Conservation (phyloP, 1,140 invertebrate species). For the Zophobas morio region DNA sequence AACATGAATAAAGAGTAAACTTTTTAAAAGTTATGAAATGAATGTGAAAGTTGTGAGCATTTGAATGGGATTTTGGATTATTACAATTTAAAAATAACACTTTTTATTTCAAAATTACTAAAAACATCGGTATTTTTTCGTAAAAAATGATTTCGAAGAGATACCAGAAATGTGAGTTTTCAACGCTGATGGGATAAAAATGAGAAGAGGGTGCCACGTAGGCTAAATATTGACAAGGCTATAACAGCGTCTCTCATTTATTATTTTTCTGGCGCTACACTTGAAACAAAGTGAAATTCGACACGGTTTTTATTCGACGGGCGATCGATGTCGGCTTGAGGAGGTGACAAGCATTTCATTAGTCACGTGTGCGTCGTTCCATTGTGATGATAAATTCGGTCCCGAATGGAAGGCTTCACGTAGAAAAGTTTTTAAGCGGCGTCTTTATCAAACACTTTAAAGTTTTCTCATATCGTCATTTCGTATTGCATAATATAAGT, state of each 20-base stretch:
- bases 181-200: too few species aligned
- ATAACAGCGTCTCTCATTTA: constrained; percentile 29
- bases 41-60: too few species aligned
- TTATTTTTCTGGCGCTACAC: constrained; percentile 25
- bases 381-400: constrained; percentile 37
- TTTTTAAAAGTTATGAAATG: too few species aligned
- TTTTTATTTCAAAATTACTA: too few species aligned
- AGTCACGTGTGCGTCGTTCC: constrained; percentile 19
- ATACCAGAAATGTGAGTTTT: too few species aligned
- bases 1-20: too few species aligned
- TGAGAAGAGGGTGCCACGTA: too few species aligned
- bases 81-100: too few species aligned
- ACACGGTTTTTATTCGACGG: not conserved
- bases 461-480: constrained; percentile 40
- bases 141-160: too few species aligned
- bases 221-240: constrained; percentile 14
- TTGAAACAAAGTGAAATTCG: constrained; percentile 25
- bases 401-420: constrained; percentile 11
- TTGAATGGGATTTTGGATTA: too few species aligned
- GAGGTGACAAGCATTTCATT: constrained; percentile 23
- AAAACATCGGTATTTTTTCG: too few species aligned
- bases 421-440: constrained; percentile 31
- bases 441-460: constrained; percentile 40
- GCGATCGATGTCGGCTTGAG: not conserved
- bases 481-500: constrained; percentile 39